Percentiles rank a stretch among this genome's conserved stretches.
phyloP scores from a whole-genome alignment of 2,113 vertebrate genomes.

The Gymnocephalus cernua region DNA sequence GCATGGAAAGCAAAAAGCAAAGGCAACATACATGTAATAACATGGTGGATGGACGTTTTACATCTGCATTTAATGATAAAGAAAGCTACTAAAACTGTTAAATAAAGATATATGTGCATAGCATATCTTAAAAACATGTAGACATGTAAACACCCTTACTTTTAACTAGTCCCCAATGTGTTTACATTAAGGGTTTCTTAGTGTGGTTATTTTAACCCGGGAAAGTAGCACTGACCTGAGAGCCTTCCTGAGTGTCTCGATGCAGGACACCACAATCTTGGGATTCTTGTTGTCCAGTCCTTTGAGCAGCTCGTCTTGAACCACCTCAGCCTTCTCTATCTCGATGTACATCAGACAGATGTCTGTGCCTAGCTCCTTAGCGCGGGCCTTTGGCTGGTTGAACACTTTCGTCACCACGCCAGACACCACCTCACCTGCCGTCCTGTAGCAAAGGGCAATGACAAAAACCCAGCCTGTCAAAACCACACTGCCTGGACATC shows the following conservation, averaged over 20 bases:
- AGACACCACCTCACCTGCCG: slow-evolving; percentile 94
- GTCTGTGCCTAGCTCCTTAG: slow-evolving; percentile 94
- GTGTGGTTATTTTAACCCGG: background rate
- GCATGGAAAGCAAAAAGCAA: no score
- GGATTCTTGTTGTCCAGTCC: slow-evolving; percentile 98
- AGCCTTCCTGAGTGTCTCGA: slow-evolving; percentile 93
- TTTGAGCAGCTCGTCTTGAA: slow-evolving; percentile 97
- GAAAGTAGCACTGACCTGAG: slow-evolving; percentile 86
- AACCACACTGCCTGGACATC: background rate
- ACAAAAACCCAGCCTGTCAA: background rate
- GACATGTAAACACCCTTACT: no score
- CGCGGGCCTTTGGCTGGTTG: slow-evolving; percentile 97
- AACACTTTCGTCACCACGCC: slow-evolving; percentile 98
- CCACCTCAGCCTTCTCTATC: slow-evolving; percentile 94
- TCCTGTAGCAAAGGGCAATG: slow-evolving; percentile 83
- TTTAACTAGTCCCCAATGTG: no score
- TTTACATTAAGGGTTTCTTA: background rate
- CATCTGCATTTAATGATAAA: background rate
- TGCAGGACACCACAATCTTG: slow-evolving; percentile 93
- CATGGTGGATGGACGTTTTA: background rate
- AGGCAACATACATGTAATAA: no score
- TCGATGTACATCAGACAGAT: slow-evolving; percentile 98
- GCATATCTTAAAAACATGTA: no score
- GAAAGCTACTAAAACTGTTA: background rate
- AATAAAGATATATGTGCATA: background rate